Conservation (phyloP, 2,797 vertebrate genomes). For the Myioborus melanocephalus region DNA sequence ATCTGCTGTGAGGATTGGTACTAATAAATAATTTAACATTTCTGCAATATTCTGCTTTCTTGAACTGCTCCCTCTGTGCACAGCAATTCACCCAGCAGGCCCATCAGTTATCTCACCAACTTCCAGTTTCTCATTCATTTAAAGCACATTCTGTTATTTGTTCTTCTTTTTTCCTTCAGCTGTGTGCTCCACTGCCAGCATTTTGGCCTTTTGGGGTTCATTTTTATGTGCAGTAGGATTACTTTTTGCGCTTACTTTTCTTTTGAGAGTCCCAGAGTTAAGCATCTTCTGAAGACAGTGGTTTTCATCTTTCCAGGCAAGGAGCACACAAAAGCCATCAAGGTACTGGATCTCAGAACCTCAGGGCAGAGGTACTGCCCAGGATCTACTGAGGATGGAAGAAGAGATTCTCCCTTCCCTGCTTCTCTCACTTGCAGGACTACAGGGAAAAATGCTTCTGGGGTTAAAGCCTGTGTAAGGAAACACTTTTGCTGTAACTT, state of each 20-base stretch:
- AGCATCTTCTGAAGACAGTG: background rate
- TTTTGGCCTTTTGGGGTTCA: background rate
- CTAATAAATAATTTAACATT: background rate
- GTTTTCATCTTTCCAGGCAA: background rate
- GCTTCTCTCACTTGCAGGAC: background rate
- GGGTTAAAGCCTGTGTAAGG: background rate
- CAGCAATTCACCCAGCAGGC: background rate
- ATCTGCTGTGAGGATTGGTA: background rate
- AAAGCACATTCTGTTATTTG: background rate
- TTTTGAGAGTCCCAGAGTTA: background rate
- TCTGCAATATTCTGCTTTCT: background rate
- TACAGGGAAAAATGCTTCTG: background rate
- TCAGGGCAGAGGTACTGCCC: background rate
- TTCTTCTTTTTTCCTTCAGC: background rate
- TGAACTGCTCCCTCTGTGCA: background rate
- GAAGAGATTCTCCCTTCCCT: background rate
- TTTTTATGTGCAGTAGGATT: background rate
- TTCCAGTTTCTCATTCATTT: background rate
- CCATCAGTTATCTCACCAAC: background rate
- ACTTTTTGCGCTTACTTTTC: background rate
- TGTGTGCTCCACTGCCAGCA: background rate
- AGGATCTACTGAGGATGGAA: background rate
- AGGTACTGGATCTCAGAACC: background rate
- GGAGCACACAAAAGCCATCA: fast-evolving
- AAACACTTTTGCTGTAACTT: background rate